phyloP scores from a whole-genome alignment of 2,113 vertebrate species.

The Sakesphorus luctuosus region DNA sequence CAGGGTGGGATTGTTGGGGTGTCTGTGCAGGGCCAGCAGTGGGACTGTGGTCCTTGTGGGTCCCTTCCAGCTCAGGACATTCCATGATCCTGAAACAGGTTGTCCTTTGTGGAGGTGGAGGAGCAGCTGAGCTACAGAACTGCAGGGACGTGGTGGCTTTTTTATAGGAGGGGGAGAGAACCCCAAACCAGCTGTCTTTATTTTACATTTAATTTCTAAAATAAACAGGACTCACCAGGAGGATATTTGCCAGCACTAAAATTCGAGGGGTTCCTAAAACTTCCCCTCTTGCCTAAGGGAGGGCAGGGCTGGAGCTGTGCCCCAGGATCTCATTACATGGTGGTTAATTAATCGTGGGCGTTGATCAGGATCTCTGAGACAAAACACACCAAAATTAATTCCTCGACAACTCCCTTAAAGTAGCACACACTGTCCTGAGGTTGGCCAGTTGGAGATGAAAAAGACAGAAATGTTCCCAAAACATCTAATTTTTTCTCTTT shows the following conservation, averaged over 20 bases:
- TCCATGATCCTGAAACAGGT: background rate
- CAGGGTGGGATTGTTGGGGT: background rate
- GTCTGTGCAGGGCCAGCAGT: background rate
- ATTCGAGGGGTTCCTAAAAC: background rate
- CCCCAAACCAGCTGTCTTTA: background rate
- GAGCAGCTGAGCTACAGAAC: background rate
- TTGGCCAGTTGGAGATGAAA: background rate
- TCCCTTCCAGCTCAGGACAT: background rate
- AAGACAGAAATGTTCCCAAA: conserved; percentile 40
- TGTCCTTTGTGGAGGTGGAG: background rate
- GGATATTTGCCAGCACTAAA: background rate
- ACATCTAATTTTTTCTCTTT: background rate
- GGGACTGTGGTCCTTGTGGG: background rate
- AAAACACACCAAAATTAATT: background rate
- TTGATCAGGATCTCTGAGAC: background rate
- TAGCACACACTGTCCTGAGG: conserved; percentile 14
- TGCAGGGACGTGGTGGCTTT: background rate
- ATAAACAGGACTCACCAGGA: background rate
- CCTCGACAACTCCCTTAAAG: conserved; percentile 34
- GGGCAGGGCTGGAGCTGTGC: background rate
- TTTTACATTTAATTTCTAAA: background rate
- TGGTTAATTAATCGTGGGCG: background rate
- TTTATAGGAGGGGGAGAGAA: background rate
- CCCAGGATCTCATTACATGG: background rate
- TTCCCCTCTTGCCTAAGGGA: background rate